A percentile compares a stretch with the other conserved stretches of the same genome.
phyloP scores from a whole-genome alignment of 2,113 vertebrate species.

The Salvator merianae region DNA sequence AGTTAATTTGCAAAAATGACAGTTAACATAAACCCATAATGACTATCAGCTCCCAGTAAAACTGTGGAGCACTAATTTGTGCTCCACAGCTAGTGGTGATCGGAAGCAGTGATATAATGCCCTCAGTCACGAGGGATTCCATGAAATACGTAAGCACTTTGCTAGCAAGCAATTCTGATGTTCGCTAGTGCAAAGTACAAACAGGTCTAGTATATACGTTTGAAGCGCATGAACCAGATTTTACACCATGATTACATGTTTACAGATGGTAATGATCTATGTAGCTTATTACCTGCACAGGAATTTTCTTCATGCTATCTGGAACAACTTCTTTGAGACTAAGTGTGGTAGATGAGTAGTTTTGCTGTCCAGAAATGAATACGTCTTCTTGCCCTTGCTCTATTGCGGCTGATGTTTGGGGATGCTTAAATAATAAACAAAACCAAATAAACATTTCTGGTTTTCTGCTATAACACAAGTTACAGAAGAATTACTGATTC shows the following conservation, averaged over 20 bases:
- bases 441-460: slow-evolving; percentile 47
- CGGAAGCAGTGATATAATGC: no score
- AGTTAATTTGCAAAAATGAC: neutral
- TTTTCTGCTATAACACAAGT: slow-evolving; percentile 34
- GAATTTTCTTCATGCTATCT: slow-evolving; percentile 89
- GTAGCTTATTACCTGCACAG: slow-evolving; percentile 64
- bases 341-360: slow-evolving; percentile 74
- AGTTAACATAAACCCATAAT: neutral
- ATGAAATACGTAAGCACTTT: no score
- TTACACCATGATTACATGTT: neutral
- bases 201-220: no score
- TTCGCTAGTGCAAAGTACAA: no score
- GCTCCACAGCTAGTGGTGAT: no score
- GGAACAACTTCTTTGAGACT: slow-evolving; percentile 76
- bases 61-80: no score
- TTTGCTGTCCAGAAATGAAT: slow-evolving; percentile 85
- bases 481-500: slow-evolving; percentile 42
- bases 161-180: no score
- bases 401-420: slow-evolving; percentile 67
- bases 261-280: neutral
- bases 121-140: no score
- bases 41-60: no score
- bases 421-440: slow-evolving; percentile 67
- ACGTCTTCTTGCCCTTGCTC: slow-evolving; percentile 85
- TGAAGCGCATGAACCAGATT: no score